A percentile compares a stretch with the other conserved stretches of the same genome.
phyloP scores from a whole-genome alignment of 2,113 vertebrate species.

The Callocephalon fimbriatum region DNA sequence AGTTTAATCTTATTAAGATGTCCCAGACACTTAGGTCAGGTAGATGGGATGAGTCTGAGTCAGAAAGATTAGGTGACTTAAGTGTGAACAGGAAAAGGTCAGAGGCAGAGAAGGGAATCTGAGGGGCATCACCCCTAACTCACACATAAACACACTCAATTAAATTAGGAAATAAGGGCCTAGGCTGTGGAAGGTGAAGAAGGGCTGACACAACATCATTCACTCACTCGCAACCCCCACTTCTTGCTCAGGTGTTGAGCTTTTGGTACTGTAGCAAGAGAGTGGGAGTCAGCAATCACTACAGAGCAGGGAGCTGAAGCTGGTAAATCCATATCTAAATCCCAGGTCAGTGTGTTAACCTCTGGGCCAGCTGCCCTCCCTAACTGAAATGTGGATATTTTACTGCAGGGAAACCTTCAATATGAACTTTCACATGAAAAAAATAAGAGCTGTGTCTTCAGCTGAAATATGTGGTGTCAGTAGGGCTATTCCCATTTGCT shows the following conservation, averaged over 20 bases:
- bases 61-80: not conserved
- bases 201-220: not conserved
- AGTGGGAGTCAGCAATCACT: not conserved
- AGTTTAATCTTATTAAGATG: slow-evolving; percentile 20
- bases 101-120: not conserved
- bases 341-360: not conserved
- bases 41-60: not conserved
- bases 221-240: not conserved
- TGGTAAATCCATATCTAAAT: not conserved
- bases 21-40: not conserved
- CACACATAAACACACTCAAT: fast-evolving
- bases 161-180: not conserved
- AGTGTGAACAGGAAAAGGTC: not conserved
- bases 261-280: not conserved
- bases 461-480: not conserved
- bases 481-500: not conserved
- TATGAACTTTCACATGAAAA: not conserved
- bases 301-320: not conserved
- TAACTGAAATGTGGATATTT: not conserved
- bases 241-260: not conserved
- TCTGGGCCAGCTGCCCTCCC: not conserved
- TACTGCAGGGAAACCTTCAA: not conserved
- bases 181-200: not conserved
- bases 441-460: not conserved
- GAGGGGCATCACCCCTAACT: not conserved